Conservation (phyloP, 1,140 invertebrate species). For the Tetramorium alpestre region DNA sequence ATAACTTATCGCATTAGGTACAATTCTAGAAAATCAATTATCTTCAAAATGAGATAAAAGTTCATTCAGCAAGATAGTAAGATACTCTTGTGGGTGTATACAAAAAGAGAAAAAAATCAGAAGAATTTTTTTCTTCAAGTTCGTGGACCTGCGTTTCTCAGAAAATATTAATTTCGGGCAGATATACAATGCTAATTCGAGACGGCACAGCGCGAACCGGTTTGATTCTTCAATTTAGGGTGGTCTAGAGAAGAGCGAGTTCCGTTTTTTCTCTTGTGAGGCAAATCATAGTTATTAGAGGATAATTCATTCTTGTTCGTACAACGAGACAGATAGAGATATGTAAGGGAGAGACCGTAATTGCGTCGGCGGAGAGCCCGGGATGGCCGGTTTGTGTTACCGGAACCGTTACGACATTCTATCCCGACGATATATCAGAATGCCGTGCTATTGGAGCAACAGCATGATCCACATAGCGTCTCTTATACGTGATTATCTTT, state of each 20-base stretch:
- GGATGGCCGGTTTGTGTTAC: slow-evolving; percentile 62
- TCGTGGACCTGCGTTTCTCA: background rate
- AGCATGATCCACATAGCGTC: slow-evolving; percentile 11
- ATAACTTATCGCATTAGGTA: background rate
- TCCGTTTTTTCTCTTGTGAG: background rate
- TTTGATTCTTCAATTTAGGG: slow-evolving; percentile 45
- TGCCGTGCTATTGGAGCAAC: slow-evolving; percentile 1
- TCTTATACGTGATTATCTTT: background rate
- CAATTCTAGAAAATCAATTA: background rate
- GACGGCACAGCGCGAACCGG: slow-evolving; percentile 1
- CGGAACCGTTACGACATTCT: slow-evolving; percentile 75
- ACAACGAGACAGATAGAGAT: slow-evolving; percentile 16
- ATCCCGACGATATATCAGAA: slow-evolving; percentile 70
- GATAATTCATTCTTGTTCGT: slow-evolving; percentile 57
- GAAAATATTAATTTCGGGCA: slow-evolving; percentile 22
- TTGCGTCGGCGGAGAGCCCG: slow-evolving; percentile 43
- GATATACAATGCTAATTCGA: slow-evolving; percentile 36
- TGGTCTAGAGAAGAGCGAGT: background rate
- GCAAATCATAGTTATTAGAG: slow-evolving; percentile 56
- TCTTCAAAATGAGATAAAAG: background rate
- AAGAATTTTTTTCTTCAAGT: background rate
- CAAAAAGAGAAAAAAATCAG: background rate
- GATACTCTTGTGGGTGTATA: background rate
- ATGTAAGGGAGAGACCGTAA: slow-evolving; percentile 21
- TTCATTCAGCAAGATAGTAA: background rate